Percentiles rank a stretch among this genome's conserved stretches.
phyloP scores from a whole-genome alignment of 2,888 invertebrate species.

The Brachylomia viminalis region DNA sequence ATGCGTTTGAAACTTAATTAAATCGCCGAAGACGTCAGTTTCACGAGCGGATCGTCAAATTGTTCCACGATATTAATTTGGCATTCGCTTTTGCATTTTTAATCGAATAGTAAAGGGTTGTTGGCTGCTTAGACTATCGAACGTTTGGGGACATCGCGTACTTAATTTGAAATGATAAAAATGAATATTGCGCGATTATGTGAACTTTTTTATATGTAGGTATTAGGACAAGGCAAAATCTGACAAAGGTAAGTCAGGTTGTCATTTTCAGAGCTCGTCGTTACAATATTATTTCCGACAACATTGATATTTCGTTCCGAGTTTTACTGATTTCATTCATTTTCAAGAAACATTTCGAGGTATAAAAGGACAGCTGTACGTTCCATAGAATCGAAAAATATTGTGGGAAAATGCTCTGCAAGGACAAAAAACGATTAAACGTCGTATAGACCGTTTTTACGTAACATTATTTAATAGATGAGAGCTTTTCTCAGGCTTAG shows the following conservation, averaged over 20 bases:
- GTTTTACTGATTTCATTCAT: constrained; percentile 12
- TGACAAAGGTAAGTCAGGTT: constrained; percentile 34
- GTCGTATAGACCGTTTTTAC: constrained; percentile 20
- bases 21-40: constrained; percentile 80
- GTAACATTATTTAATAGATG: constrained; percentile 40
- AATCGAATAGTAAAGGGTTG: constrained; percentile 42
- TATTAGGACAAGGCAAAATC: constrained; percentile 18
- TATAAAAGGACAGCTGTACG: constrained; percentile 14
- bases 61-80: constrained; percentile 80
- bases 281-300: constrained; percentile 29
- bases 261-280: constrained; percentile 40
- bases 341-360: neutral
- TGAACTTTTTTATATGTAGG: neutral
- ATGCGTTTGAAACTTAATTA: constrained; percentile 84
- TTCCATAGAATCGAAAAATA: constrained; percentile 32
- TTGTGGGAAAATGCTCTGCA: constrained; percentile 27
- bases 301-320: constrained; percentile 20
- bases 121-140: neutral
- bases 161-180: neutral
- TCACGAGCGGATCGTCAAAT: constrained; percentile 74
- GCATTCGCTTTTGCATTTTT: constrained; percentile 51
- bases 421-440: constrained; percentile 36
- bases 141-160: constrained; percentile 11
- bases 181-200: neutral
- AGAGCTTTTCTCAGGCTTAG: constrained; percentile 42